Base-by-base conservation (phyloP, 30 jellyfish, hydroid and myxozoan genomes). In the Nemopilema nomurai region DNA sequence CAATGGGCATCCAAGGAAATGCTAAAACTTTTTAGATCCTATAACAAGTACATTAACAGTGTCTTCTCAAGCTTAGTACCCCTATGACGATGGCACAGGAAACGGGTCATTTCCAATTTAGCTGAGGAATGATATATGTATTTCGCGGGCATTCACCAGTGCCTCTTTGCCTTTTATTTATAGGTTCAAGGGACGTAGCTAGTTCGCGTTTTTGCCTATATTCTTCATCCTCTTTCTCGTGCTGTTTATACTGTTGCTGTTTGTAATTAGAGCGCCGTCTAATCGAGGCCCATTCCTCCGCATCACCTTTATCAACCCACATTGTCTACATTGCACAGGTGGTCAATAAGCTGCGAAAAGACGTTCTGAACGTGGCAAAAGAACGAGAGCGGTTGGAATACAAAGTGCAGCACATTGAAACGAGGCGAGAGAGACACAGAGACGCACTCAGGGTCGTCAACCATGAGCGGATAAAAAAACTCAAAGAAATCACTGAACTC, bases 381-480 rank as follows among this genome's bases (percentile, higher is more conserved):
- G 91, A 83, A 49, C 72, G 91, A 28, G 91, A 83, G 31, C 28
- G 69, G 18, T 18, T 83, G 64, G 91, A 83, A 41, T 62, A 71
- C 76, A 83, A 83, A 49, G 62, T 83, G 63, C 73, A 83, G 8
- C 77, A 67, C 19, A 28, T 72, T 21, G 57, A 63, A 22, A 16
- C 41, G 4, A 62, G 86, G 31, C 85, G 25, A 31, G 91, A 83
- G 25, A 52, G 80, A 24, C 86, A 71, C 51, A 71, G 63, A 9
- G 91, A 83, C 17, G 72, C 79, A n/a, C 71, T 83, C 0, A 71
- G 91, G 74, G 49, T 30, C 1, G 71, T 71, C 8, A 53, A 52
- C 18, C 80, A 21, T 31, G 86, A 71, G 49, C 57, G 51, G 19
- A 62, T 71, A 0, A 71, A 29, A 13, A 71, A 83, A 31, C 25